Percentiles rank a stretch among this genome's conserved stretches.
These are phyloP conservation scores for Hipposideros larvatus DNA, from an alignment of 2,797 vertebrate genomes.

Conservation along the genomic window DNA sequence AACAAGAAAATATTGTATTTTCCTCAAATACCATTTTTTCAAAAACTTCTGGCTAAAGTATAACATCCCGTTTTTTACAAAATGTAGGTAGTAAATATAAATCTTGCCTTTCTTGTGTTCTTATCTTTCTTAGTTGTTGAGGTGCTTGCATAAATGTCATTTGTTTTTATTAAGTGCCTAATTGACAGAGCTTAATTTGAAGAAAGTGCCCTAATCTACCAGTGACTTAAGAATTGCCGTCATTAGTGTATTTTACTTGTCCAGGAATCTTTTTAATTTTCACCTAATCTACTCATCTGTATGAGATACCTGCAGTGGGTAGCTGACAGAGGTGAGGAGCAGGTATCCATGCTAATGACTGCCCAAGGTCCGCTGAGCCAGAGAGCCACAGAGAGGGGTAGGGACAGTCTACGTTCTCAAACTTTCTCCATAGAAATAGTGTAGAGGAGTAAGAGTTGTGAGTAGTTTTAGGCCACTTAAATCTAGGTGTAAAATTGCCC, in stretches of 20 bases:
- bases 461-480: background rate
- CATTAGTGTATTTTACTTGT: background rate
- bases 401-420: background rate
- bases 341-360: background rate
- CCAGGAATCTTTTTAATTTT: background rate
- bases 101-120: conserved; percentile 46
- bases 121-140: background rate
- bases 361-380: background rate
- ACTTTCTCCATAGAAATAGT: background rate
- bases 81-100: background rate
- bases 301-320: background rate
- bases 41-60: background rate
- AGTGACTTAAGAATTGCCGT: background rate
- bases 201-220: background rate
- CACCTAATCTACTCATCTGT: background rate
- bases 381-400: background rate
- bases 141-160: background rate
- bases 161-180: conserved; percentile 64
- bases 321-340: background rate
- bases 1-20: background rate
- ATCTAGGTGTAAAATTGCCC: background rate
- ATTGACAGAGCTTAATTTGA: conserved; percentile 9
- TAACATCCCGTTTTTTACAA: background rate
- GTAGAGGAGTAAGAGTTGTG: background rate
- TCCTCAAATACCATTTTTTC: conserved; percentile 16